Percentiles rank a stretch among this genome's conserved stretches.
Evolutionary conservation across 2,113 vertebrate species (phyloP).

Genomic region (Pungitius pungitius): DNA sequence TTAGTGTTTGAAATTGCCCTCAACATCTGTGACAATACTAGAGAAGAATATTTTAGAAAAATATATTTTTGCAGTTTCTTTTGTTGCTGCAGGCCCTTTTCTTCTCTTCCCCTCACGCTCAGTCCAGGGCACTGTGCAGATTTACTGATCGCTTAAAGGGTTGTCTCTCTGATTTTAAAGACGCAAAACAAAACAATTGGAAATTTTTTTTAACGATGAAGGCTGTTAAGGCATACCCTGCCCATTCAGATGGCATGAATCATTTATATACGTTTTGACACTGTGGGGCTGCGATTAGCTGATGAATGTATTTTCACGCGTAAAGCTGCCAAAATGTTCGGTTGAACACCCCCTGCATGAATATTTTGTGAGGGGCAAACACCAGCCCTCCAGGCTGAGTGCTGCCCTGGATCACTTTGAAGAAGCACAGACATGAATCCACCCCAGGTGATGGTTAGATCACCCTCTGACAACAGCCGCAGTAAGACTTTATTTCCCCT

Average conservation of each 20-base stretch:
- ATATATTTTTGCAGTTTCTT: not conserved
- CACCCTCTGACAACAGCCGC: slow-evolving; percentile 52
- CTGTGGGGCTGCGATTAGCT: slow-evolving; percentile 31
- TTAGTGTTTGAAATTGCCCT: not conserved
- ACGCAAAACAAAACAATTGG: slow-evolving; percentile 2
- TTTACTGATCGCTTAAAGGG: slow-evolving; percentile 25
- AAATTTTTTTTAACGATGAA: slow-evolving; percentile 18
- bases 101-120: slow-evolving; percentile 7
- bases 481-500: slow-evolving; percentile 23
- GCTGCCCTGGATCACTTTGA: slow-evolving; percentile 60
- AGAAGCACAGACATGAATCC: slow-evolving; percentile 62
- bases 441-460: slow-evolving; percentile 64
- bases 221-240: slow-evolving; percentile 11
- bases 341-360: slow-evolving; percentile 41
- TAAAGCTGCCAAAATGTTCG: slow-evolving; percentile 59
- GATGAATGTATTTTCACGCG: slow-evolving; percentile 55
- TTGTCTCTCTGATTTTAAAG: not conserved
- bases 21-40: slow-evolving; percentile 16
- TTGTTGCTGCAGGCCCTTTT: slow-evolving; percentile 1
- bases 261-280: slow-evolving; percentile 52
- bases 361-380: slow-evolving; percentile 58
- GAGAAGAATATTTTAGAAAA: slow-evolving; percentile 11
- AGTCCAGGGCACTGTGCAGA: too few relatives aligned
- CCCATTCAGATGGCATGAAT: slow-evolving; percentile 42
- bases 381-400: slow-evolving; percentile 48